phyloP scores from a whole-genome alignment of 2,888 invertebrate species.

The Abrostola tripartita region DNA sequence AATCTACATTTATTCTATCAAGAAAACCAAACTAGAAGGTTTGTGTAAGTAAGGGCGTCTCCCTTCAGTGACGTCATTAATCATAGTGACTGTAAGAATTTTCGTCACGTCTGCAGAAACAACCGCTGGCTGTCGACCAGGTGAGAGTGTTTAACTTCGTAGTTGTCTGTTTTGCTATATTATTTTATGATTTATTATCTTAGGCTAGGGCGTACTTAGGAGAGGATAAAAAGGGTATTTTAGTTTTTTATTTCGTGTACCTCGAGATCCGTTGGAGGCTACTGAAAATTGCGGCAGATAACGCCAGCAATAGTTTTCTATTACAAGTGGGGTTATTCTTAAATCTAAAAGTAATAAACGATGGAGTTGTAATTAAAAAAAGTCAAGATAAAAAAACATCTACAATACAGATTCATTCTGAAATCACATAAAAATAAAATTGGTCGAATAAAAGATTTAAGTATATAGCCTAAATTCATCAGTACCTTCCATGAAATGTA shows the following conservation, averaged over 20 bases:
- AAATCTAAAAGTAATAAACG: no score
- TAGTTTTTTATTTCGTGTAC: neutral
- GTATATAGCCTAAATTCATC: neutral
- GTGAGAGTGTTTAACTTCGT: constrained; percentile 57
- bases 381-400: no score
- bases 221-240: neutral
- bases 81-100: constrained; percentile 49
- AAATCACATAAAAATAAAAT: no score
- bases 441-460: neutral
- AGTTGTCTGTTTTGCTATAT: constrained; percentile 47
- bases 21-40: constrained; percentile 25
- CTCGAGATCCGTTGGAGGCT: neutral
- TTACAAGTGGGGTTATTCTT: no score
- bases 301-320: no score
- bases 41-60: constrained; percentile 33
- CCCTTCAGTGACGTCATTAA: constrained; percentile 48
- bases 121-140: constrained; percentile 42
- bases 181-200: constrained; percentile 55
- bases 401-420: no score
- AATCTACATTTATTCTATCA: constrained; percentile 4
- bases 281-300: neutral
- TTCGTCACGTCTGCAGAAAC: constrained; percentile 49
- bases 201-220: neutral
- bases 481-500: neutral
- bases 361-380: no score